Conservation (phyloP, 2,797 vertebrate genomes). For the Remorina albescens region DNA sequence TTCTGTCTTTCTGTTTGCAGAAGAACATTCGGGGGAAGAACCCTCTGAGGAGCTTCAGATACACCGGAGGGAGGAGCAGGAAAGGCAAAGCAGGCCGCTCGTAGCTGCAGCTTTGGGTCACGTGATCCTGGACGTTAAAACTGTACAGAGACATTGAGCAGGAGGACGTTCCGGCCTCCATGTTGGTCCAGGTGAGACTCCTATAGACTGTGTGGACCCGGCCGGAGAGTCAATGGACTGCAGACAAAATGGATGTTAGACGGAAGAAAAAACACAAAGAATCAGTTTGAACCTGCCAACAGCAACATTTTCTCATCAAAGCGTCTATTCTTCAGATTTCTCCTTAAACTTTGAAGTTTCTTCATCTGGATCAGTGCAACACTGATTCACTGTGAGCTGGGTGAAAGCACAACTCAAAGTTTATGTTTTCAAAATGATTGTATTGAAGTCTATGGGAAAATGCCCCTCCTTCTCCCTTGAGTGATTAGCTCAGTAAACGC, state of each 20-base stretch:
- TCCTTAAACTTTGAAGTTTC: background rate
- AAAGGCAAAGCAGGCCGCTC: constrained; percentile 46
- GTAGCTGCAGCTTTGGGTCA: constrained; percentile 50
- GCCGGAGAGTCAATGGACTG: background rate
- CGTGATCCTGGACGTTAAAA: background rate
- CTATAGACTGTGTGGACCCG: background rate
- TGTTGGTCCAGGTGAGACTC: background rate
- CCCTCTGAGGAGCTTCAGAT: constrained; percentile 89
- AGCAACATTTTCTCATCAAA: background rate
- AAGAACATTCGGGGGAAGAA: constrained; percentile 82
- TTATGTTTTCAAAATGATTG: no score
- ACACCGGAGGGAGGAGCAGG: constrained; percentile 66
- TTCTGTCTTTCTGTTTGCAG: constrained; percentile 20
- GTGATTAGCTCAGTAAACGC: no score
- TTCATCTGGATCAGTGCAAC: background rate
- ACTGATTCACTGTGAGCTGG: no score
- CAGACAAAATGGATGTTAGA: background rate
- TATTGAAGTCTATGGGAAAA: no score
- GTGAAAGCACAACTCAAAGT: no score
- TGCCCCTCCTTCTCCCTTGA: no score
- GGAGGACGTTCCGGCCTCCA: background rate
- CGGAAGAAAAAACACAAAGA: background rate
- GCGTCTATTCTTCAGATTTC: background rate
- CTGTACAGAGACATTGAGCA: constrained; percentile 6
- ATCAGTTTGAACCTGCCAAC: background rate